Evolutionary conservation across 30 jellyfish, hydroid and myxozoan species (phyloP).

Genomic region (Mastigias papua): DNA sequence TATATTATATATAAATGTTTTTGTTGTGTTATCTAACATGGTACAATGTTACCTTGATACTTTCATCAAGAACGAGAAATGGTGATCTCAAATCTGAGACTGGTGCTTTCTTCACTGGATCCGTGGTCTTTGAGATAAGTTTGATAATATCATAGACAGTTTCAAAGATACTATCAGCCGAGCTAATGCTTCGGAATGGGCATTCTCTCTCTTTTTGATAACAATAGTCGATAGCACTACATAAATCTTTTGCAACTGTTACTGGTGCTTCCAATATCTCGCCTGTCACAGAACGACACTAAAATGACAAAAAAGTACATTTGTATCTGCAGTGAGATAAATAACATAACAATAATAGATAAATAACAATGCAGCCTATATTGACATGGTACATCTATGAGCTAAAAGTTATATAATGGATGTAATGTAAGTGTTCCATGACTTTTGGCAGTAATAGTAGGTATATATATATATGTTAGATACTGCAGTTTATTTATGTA

Average conservation of each 20-base stretch:
- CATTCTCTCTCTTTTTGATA: slow-evolving; percentile 2
- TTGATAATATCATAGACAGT: slow-evolving; percentile 4
- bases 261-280: not conserved
- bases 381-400: too few species aligned
- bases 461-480: too few species aligned
- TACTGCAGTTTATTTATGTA: too few species aligned
- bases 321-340: too few species aligned
- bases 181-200: not conserved
- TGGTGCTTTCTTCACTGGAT: slow-evolving; percentile 1
- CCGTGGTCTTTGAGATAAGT: not conserved
- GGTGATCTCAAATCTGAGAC: slow-evolving; percentile 22
- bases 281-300: not conserved
- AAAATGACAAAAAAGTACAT: too few species aligned
- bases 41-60: slow-evolving; percentile 12
- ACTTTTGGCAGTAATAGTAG: too few species aligned
- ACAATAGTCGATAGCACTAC: slow-evolving; percentile 18
- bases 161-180: not conserved
- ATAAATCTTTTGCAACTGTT: not conserved
- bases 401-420: too few species aligned
- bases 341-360: too few species aligned
- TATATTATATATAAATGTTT: too few species aligned
- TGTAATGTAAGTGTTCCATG: too few species aligned
- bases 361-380: too few species aligned
- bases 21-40: not conserved
- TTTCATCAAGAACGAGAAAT: slow-evolving; percentile 12